phyloP scores from a whole-genome alignment of 2,113 vertebrate genomes.

The Atrichornis clamosus region DNA sequence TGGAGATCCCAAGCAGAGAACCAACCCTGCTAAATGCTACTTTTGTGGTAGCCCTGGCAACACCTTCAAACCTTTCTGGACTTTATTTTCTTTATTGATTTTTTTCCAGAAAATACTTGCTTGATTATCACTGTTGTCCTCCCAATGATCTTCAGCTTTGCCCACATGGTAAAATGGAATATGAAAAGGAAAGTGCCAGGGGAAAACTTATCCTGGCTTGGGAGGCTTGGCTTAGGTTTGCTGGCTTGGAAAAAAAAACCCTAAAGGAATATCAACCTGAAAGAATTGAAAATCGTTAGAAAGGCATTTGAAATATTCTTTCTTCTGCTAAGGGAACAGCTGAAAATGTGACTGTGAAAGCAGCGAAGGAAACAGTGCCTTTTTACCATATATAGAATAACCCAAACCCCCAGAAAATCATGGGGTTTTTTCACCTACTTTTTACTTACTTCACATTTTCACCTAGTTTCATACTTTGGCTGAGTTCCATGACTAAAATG shows the following conservation, averaged over 20 bases:
- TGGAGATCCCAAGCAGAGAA: background rate
- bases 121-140: background rate
- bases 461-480: background rate
- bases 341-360: background rate
- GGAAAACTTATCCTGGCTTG: background rate
- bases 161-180: background rate
- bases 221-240: background rate
- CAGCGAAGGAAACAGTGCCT: background rate
- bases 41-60: background rate
- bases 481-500: background rate
- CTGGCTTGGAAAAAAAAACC: background rate
- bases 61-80: background rate
- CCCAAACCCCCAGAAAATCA: background rate
- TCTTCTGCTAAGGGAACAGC: background rate
- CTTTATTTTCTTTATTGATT: background rate
- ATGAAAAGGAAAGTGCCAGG: background rate
- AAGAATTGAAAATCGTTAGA: background rate
- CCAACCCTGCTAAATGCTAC: accelerated
- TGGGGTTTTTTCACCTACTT: background rate
- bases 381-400: background rate
- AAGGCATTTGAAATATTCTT: background rate
- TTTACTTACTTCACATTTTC: constrained; percentile 12
- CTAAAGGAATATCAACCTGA: background rate
- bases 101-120: background rate
- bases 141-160: background rate